Evolutionary conservation across 2,888 invertebrate genomes (phyloP).

Genomic region (Phaedon cochleariae): DNA sequence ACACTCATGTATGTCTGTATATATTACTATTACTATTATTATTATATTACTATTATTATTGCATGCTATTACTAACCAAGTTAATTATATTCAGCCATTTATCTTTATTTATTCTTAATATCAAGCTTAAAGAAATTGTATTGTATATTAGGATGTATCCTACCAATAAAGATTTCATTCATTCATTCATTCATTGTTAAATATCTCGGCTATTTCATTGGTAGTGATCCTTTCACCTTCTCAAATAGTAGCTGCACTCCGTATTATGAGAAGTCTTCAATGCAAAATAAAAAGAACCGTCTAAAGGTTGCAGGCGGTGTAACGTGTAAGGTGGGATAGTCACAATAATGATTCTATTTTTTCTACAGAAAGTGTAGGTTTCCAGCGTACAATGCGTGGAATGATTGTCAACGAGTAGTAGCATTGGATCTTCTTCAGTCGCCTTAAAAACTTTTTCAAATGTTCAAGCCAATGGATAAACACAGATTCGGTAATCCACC

Average conservation of each 20-base stretch:
- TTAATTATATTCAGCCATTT: too few relatives aligned
- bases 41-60: too few relatives aligned
- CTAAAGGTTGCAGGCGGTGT: not conserved
- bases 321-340: conserved; percentile 5
- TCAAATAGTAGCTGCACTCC: not conserved
- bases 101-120: too few relatives aligned
- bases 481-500: conserved; percentile 13
- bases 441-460: conserved; percentile 13
- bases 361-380: conserved; percentile 12
- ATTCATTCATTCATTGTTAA: too few relatives aligned
- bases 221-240: conserved; percentile 6
- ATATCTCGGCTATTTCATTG: conserved; percentile 1
- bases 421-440: conserved; percentile 8
- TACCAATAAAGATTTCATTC: too few relatives aligned
- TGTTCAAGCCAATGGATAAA: conserved; percentile 16
- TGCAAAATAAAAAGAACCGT: not conserved
- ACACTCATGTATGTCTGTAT: too few relatives aligned
- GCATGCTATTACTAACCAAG: too few relatives aligned
- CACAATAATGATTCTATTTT: conserved; percentile 12
- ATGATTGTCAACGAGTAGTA: conserved; percentile 7
- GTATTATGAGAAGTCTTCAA: conserved; percentile 5
- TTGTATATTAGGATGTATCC: too few relatives aligned
- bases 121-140: too few relatives aligned
- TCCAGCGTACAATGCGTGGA: conserved; percentile 7
- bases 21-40: too few relatives aligned